Evolutionary conservation across 2,113 vertebrate genomes (phyloP), one percentile per base, ranked within the genome.

Genomic region (Nasalis larvatus): DNA sequence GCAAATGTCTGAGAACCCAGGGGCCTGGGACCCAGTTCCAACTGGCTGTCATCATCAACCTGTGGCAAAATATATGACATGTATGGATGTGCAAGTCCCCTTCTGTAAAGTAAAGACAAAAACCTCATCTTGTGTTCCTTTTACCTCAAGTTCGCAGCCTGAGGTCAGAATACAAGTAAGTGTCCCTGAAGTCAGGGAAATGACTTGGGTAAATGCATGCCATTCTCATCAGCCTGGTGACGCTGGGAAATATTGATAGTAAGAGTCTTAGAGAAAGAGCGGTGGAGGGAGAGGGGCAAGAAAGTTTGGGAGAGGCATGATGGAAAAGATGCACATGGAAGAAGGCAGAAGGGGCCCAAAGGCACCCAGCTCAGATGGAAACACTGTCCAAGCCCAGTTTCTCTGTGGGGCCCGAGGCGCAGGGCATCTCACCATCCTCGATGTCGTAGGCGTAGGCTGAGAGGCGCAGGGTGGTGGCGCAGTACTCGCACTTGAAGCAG

Each of bases 401-500:
- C 86, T 71, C 21, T 4, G 45, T 2, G 1, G 0, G 12, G 56
- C 82, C 96, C 0, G 2, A 21, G 4, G 42, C 2, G 35, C 4
- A 23, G 14, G 52, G 0, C 6, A 25, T 69, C 99, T 99, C 97
- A 99, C 99, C 99, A 0, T 99, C 99, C 93, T 99, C 99, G 1
- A 99, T 98, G 58, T 99, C 99, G 0, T 99, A 99, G 96, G 99
- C 99, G 0, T 99, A 99, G 25, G 99, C 99, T 0, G 99, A 99
- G 32, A 99, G 98, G 4, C 99, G 99, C 78, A 99, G 99, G 0
- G 99, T 99, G 35, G 99, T 99, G 73, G 98, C 98, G 0, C 99
- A 99, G 98, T 99, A 99, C 97, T 99, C 99, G 2, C 99, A 99
- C 96, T 99, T 99, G 98, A 99, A 99, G 99, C 99, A 99, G 98